Conservation (phyloP, 2,113 vertebrate genomes). For the Takifugu bimaculatus region DNA sequence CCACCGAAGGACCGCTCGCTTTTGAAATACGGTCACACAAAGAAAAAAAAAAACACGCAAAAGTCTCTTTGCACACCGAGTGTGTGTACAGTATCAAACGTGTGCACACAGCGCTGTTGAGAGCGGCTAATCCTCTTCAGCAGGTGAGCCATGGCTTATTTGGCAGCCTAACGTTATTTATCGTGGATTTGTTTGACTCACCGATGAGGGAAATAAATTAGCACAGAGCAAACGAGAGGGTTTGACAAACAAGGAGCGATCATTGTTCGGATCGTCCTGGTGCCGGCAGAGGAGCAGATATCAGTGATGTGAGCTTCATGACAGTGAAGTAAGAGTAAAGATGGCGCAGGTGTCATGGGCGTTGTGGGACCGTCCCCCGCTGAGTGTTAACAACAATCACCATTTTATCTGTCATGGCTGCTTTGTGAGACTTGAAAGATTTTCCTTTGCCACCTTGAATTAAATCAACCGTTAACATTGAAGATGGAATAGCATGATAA, state of each 20-base stretch:
- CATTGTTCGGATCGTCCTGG: background rate
- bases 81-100: constrained; percentile 4
- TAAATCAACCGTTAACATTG: no score
- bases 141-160: constrained; percentile 54
- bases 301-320: no score
- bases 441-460: no score
- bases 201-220: constrained; percentile 39
- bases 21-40: constrained; percentile 25
- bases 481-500: no score
- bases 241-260: constrained; percentile 18
- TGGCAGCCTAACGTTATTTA: constrained; percentile 49
- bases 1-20: constrained; percentile 35
- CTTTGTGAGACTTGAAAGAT: no score
- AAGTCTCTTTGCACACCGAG: constrained; percentile 13
- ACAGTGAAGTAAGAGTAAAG: no score
- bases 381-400: no score
- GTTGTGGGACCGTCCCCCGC: no score
- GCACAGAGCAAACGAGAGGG: constrained; percentile 9
- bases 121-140: constrained; percentile 46
- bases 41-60: constrained; percentile 6
- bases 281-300: no score
- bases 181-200: constrained; percentile 52
- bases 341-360: no score
- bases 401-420: no score
- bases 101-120: constrained; percentile 10